phyloP scores from a whole-genome alignment of 2,113 vertebrate species.

The Sterna hirundo region DNA sequence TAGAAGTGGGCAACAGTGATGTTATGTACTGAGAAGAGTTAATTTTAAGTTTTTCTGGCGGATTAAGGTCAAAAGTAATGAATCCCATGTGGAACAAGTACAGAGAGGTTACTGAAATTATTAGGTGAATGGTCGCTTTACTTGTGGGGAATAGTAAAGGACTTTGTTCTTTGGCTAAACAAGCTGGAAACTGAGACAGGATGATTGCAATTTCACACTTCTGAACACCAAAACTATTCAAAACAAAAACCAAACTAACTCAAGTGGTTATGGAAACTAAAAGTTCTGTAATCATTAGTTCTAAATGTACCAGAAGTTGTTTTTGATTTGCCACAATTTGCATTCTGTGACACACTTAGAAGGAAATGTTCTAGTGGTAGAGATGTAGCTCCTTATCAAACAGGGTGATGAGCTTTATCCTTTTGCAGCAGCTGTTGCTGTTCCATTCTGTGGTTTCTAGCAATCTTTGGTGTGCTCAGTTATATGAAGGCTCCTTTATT shows the following conservation, averaged over 20 bases:
- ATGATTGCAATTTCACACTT: neutral
- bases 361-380: neutral
- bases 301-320: neutral
- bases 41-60: neutral
- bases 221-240: neutral
- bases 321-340: neutral
- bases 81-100: neutral
- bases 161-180: neutral
- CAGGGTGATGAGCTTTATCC: neutral
- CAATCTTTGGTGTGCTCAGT: neutral
- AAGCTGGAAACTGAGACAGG: neutral
- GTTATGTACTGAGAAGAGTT: neutral
- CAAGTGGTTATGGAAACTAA: neutral
- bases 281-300: neutral
- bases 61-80: conserved; percentile 3
- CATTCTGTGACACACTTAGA: neutral
- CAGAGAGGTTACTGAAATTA: neutral
- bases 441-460: neutral
- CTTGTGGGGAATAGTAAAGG: neutral
- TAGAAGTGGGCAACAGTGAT: neutral
- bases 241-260: neutral
- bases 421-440: neutral
- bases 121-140: neutral
- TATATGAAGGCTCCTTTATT: neutral
- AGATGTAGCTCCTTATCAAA: neutral